Evolutionary conservation across 2,797 vertebrate genomes (phyloP), one percentile per base, ranked within the genome.

Genomic region (Astyanax mexicanus): DNA sequence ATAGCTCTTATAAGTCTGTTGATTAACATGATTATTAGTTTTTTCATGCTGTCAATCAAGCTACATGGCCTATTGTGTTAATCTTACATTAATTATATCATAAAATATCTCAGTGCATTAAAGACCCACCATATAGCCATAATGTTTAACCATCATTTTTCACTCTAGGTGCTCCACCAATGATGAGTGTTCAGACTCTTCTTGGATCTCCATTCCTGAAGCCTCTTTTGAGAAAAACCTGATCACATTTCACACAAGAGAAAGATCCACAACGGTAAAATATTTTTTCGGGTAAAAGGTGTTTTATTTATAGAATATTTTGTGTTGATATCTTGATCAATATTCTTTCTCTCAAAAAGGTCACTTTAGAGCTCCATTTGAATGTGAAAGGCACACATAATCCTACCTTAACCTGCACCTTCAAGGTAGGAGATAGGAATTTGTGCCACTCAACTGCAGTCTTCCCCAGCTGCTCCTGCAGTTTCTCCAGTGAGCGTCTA

Each of bases 401-500:
- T 0, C 3, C 0, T 1, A 4, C 37, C 5, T 88, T 91, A 3
- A 9, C 78, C 45, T 93, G 92, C 74, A 8, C 19, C 3, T 7
- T 91, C 65, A 37, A 0, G 5, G 0, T 0, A 6, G n/a, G 0
- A 9, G 55, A 19, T 0, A 5, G 1, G 4, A 11, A 58, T 5
- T 7, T 80, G 12, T 79, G 84, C 83, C 7, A 21, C 3, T 11
- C 9, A 5, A 23, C 1, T 37, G 61, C 72, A 47, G 35, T 21
- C 1, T 91, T 90, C 70, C 89, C 88, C 79, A n/a, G 68, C 6
- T 93, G 92, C 79, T 89, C 65, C 80, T 92, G 88, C 73, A 42
- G 0, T n/a, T 69, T 92, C 2, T 3, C 66, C 7, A 35, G 38
- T 0, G 32, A 54, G 0, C 0, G 0, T 0, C 44, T 88, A 21